Base-by-base conservation (phyloP, 2,888 invertebrate species). In the Leptinotarsa rubiginosa region DNA sequence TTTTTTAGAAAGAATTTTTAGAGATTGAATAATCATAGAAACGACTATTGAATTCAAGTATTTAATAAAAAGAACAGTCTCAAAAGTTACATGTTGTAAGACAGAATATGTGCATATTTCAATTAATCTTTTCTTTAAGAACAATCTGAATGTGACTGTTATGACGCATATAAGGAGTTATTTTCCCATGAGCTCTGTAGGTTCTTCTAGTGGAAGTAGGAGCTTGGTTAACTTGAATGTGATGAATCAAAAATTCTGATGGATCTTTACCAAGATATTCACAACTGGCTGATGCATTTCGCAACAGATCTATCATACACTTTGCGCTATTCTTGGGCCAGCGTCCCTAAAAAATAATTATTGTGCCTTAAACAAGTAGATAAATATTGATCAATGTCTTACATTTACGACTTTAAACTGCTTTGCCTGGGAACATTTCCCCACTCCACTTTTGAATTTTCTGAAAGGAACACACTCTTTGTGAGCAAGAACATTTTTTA, bases 291-390 rank as follows among this genome's bases (percentile, higher is more conserved):
- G 94, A 94, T 16, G 95, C 95, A 87, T 95, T 96, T 86, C 92
- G 92, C 83, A 95, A 87, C 72, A 95, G 89, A 85, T 95, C 93
- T 65, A 95, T 89, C 74, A 96, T 88, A 85, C 94, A 94, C 85
- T 94, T 92, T 12, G 94, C 94, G 65, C 94, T 94, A 87, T 96
- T 96, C 85, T 92, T 91, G 56, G 95, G 95, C 95, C 95, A 95
- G 77, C 95, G 91, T 82, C 95, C 89, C 87, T 83, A 75, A 67
- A 72, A 74, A 54, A 66, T 16, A 50, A 50, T 49, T 65, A 47
- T 56, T n/a, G 4, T 56, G 5, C 31, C 12, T n/a, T 47, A 18
- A 59, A 4, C 49, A 22, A 4, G 3, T 20, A 50, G 15, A 18
- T 18, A 70, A 22, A 20, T 10, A 49, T 22, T 41, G 18, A 65